Base-by-base conservation (phyloP, 2,113 vertebrate species). In the Mungos mungo region DNA sequence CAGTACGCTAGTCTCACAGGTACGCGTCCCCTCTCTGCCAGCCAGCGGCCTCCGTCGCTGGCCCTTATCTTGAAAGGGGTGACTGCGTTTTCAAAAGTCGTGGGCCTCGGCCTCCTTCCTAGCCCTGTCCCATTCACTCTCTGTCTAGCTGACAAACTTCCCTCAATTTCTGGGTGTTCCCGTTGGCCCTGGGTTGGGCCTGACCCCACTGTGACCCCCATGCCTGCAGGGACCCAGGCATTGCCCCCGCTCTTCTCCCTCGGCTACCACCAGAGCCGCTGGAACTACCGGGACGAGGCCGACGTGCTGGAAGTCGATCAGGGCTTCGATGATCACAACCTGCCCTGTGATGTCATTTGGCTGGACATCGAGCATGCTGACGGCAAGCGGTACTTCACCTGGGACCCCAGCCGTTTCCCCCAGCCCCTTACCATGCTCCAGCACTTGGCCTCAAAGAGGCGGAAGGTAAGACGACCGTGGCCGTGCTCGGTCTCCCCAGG, bases 311-410 rank as follows among this genome's bases (percentile, higher is more conserved):
- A 98, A 0, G 99, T 99, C 41, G 99, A 99, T 79, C 97, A 96
- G 0, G 99, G 99, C 4, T 99, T 99, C 0, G 99, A 99, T 33
- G 98, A 99, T 33, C 99, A 99, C 27, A 99, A 99, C 96, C 98
- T 99, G 88, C 99, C 99, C 3, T 99, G 99, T 8, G 99, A 99
- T 71, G 99, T 99, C 21, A 99, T 99, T 88, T 99, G 99, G 99
- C 98, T 99, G 12, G 99, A 99, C 98, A 99, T 99, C 0, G 99
- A 99, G 82, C 99, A 99, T 96, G 99, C 99, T 0, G 99, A 99
- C 25, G 99, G 99, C 74, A 99, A 99, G 81, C 99, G 99, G 66
- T 99, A 99, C 96, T 99, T 99, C 97, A 99, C 99, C 47, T 99
- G 99, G 99, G 99, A 99, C 77, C 98, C 99, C 7, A 98, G 99